Percentiles rank a stretch among this genome's conserved stretches.
Conservation (phyloP, 2,113 vertebrate species). For the Pardalotus punctatus region DNA sequence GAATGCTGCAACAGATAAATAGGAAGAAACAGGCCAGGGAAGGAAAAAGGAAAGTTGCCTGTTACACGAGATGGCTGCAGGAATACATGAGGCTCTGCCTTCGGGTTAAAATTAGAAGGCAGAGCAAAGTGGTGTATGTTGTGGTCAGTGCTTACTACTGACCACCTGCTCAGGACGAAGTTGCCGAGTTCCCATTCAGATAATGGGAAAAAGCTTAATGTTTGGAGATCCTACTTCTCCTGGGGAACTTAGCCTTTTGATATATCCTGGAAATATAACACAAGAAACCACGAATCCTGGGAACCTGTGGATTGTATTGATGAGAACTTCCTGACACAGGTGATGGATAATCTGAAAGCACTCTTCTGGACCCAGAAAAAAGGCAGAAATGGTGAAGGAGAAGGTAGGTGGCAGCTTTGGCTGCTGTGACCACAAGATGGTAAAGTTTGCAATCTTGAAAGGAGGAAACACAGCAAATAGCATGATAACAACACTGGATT, state of each 20-base stretch:
- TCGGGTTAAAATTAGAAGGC: neutral
- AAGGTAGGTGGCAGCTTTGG: neutral
- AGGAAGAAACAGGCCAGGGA: neutral
- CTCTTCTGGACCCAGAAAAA: neutral
- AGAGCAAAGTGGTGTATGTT: neutral
- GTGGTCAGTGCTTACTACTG: neutral
- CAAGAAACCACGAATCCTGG: neutral
- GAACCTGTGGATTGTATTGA: neutral
- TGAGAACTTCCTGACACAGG: neutral
- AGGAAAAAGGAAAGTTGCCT: neutral
- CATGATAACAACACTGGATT: neutral
- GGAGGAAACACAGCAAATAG: neutral
- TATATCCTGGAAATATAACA: neutral
- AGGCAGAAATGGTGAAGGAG: neutral
- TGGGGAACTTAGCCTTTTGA: neutral
- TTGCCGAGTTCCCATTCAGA: neutral
- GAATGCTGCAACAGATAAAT: neutral
- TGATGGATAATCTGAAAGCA: neutral
- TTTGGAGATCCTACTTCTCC: neutral
- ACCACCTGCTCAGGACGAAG: neutral
- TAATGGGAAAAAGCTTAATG: neutral
- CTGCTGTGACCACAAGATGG: neutral
- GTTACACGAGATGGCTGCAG: neutral
- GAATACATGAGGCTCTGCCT: neutral
- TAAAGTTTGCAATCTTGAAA: neutral